phyloP scores from a whole-genome alignment of 1,140 invertebrate genomes.

The Brachionus koreanus region DNA sequence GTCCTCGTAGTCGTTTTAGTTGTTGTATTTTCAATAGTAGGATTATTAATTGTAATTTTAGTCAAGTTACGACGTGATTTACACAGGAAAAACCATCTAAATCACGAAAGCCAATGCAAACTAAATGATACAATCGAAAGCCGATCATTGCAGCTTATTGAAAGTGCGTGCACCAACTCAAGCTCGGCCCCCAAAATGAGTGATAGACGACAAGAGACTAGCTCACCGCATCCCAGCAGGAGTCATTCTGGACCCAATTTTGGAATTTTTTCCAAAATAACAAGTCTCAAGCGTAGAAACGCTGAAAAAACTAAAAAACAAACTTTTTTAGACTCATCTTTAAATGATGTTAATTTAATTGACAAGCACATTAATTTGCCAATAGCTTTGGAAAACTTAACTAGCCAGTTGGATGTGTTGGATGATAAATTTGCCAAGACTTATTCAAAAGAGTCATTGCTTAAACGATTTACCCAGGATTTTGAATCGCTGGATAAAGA shows the following conservation, averaged over 20 bases:
- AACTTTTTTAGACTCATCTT: not conserved
- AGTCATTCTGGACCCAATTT: not conserved
- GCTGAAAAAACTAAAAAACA: not conserved
- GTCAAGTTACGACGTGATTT: not conserved
- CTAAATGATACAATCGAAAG: conserved; percentile 6
- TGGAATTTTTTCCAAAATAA: not conserved
- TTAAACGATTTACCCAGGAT: not conserved
- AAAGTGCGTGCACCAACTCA: not conserved
- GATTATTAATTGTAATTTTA: not conserved
- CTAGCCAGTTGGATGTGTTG: not conserved
- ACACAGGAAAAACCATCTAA: not conserved
- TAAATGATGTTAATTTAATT: conserved; percentile 6
- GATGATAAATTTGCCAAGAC: not conserved
- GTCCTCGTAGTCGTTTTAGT: not conserved
- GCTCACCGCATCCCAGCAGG: not conserved
- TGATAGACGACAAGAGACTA: not conserved
- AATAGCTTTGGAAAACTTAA: conserved; percentile 3
- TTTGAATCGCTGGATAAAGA: conserved; percentile 14
- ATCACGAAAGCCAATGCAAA: not conserved
- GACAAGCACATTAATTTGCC: conserved; percentile 33
- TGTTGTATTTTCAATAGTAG: not conserved
- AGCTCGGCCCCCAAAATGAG: not conserved
- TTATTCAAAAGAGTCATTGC: conserved; percentile 9
- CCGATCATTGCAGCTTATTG: not conserved
- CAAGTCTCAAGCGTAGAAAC: not conserved